Evolutionary conservation across 2,888 invertebrate species (phyloP).

Genomic region (Rhagonycha fulva): DNA sequence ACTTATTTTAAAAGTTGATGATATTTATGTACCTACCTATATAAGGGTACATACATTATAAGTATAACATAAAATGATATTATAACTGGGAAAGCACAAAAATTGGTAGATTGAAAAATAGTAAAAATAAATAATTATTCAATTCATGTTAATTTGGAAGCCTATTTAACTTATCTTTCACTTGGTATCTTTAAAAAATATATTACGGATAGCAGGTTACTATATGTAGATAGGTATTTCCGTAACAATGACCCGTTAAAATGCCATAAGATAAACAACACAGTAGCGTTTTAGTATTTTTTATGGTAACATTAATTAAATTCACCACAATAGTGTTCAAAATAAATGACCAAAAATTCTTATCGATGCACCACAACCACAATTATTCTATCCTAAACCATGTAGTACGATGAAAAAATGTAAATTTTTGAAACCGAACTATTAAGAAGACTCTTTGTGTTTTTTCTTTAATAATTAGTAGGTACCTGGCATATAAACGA

Average conservation of each 20-base stretch:
- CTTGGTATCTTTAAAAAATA: background rate
- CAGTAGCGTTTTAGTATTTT: background rate
- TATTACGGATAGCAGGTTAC: background rate
- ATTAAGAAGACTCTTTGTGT: background rate
- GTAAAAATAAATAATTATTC: background rate
- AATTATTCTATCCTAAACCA: background rate
- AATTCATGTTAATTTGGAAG: background rate
- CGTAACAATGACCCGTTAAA: slow-evolving; percentile 6
- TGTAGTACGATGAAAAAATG: background rate
- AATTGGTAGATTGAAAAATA: background rate
- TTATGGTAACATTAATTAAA: slow-evolving; percentile 1
- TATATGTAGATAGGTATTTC: slow-evolving; percentile 4
- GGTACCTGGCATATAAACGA: background rate
- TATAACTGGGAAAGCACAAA: too few relatives aligned
- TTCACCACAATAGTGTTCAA: background rate
- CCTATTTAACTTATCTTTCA: background rate
- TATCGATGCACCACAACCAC: background rate
- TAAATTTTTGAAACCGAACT: background rate
- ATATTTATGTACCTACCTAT: background rate
- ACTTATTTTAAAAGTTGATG: background rate
- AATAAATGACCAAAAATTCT: background rate
- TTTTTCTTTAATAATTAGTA: background rate
- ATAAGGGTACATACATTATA: background rate
- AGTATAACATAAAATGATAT: background rate
- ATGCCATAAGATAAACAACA: background rate